Base-by-base conservation (phyloP, 2,888 invertebrate species). In the Brachypterus glaber region DNA sequence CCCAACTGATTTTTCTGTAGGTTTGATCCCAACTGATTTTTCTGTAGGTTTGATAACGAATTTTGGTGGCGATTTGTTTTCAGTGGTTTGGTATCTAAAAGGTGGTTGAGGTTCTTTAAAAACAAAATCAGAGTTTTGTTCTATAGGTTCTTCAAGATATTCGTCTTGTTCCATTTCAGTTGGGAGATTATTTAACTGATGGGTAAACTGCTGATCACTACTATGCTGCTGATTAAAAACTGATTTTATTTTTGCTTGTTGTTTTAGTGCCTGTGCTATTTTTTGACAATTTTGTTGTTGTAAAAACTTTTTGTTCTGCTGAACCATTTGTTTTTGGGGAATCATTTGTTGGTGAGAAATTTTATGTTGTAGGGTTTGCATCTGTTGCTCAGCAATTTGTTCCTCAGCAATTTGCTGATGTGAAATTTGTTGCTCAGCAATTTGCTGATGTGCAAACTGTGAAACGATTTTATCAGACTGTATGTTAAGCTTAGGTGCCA, bases 1-100 rank as follows among this genome's bases (percentile, higher is more conserved):
- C 1, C 39, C 37, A n/a, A 47, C 41, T 18, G 45, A 9, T 27
- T 11, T 13, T 27, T 9, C 8, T 27, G 7, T 4, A 5, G 12
- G 27, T 27, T 27, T 27, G 7, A 4, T 27, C 4, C 11, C 12
- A 11, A 13, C 8, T 5, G 27, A 11, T 9, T 11, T 27, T 27
- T 4, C 27, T 9, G 7, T 11, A 5, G 12, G 12, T 9, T 5
- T 9, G 8, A 11, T 5, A 4, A 9, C 5, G 3, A 12, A 21
- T 8, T 7, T 21, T 15, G 7, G 32, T 31, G 21, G 5, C 9
- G 5, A 5, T 21, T 21, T 9, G 12, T 9, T 9, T 27, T 11
- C 27, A 9, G 4, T 11, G 4, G 12, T 9, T 5, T 9, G 4
- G 27, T 27, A 9, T 27, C 12, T 13, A 9, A 9, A 4, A 9